phyloP scores from a whole-genome alignment of 2,888 invertebrate genomes.

The Kuschelorhynchus macadamiae region DNA sequence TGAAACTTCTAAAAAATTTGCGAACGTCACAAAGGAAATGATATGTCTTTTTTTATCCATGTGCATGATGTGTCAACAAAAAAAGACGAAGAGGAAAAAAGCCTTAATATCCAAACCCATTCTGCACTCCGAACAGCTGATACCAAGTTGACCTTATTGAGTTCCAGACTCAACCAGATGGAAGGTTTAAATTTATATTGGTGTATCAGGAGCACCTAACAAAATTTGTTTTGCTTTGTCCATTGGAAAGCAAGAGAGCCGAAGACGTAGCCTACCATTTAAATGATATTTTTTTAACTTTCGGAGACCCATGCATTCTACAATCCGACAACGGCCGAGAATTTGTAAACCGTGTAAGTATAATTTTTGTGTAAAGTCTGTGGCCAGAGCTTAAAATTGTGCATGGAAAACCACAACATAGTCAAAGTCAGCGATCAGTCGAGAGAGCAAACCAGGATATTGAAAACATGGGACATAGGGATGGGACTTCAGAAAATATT shows the following conservation, averaged over 20 bases:
- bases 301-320: slow-evolving; percentile 10
- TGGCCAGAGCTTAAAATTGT: slow-evolving; percentile 57
- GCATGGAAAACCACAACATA: slow-evolving; percentile 53
- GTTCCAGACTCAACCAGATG: slow-evolving; percentile 15
- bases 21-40: slow-evolving; percentile 55
- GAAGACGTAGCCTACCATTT: slow-evolving; percentile 29
- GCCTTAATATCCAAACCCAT: slow-evolving; percentile 45
- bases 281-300: slow-evolving; percentile 21
- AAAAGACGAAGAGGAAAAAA: slow-evolving; percentile 26
- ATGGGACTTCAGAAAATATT: slow-evolving; percentile 26
- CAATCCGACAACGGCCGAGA: slow-evolving; percentile 10
- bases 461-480: slow-evolving; percentile 14
- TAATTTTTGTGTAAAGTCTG: slow-evolving; percentile 49
- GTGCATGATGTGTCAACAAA: slow-evolving; percentile 6
- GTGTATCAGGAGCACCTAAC: slow-evolving; percentile 12
- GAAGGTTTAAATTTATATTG: slow-evolving; percentile 20
- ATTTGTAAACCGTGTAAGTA: slow-evolving; percentile 5
- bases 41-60: slow-evolving; percentile 30
- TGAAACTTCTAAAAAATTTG: slow-evolving; percentile 54
- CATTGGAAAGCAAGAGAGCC: slow-evolving; percentile 60
- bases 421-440: slow-evolving; percentile 19
- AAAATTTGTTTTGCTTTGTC: slow-evolving; percentile 61
- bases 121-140: slow-evolving; percentile 47
- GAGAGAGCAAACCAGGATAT: slow-evolving; percentile 25
- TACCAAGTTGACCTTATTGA: slow-evolving; percentile 52